Conservation (phyloP, 2,113 vertebrate genomes). For the Corythornis cristatus region DNA sequence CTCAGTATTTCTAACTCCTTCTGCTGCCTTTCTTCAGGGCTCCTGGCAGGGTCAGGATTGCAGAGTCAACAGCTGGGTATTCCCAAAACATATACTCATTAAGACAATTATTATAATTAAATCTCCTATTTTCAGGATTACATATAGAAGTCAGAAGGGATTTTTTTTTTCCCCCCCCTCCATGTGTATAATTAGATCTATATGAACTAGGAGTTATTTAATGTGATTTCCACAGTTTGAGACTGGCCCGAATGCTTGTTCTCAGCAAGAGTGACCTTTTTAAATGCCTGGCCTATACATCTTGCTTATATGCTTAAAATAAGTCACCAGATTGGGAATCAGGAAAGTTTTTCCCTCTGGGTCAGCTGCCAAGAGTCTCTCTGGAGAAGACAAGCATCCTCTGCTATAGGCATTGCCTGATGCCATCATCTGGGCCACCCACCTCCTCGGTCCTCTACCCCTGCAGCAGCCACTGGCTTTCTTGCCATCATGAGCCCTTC, state of each 20-base stretch:
- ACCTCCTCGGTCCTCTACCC: neutral
- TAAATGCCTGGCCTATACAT: neutral
- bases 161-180: neutral
- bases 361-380: neutral
- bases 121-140: constrained; percentile 38
- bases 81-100: constrained; percentile 17
- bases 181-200: neutral
- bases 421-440: neutral
- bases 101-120: constrained; percentile 54
- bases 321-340: neutral
- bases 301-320: neutral
- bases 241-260: neutral
- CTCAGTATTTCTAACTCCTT: neutral
- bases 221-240: neutral
- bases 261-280: neutral
- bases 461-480: neutral
- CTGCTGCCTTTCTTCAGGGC: neutral
- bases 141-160: constrained; percentile 15
- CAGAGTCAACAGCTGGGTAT: constrained; percentile 19
- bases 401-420: neutral
- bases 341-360: neutral
- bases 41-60: neutral
- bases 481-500: neutral
- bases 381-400: neutral
- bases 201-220: neutral